Conservation (phyloP, 1,140 invertebrate genomes). For the Sogatella furcifera region DNA sequence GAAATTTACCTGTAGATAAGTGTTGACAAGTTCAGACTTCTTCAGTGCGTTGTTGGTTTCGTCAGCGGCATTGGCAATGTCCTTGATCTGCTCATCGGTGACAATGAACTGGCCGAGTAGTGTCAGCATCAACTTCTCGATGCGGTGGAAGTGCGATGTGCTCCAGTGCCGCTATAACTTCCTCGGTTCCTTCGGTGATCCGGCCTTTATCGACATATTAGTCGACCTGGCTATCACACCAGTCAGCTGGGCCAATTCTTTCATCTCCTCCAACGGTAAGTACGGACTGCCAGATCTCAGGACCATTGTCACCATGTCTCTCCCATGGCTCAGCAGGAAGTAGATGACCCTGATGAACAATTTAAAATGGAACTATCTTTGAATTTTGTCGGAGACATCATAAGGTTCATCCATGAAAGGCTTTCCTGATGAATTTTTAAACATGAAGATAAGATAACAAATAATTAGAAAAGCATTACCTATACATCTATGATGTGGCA, state of each 20-base stretch:
- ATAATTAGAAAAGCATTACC: too few species aligned
- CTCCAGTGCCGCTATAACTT: slow-evolving; percentile 26
- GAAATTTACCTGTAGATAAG: slow-evolving; percentile 16
- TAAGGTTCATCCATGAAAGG: too few species aligned
- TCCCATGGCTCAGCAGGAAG: slow-evolving; percentile 67
- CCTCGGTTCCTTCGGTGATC: slow-evolving; percentile 15
- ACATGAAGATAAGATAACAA: too few species aligned
- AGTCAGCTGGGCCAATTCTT: slow-evolving; percentile 62
- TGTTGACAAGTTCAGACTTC: slow-evolving; percentile 8
- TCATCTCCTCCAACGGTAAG: slow-evolving; percentile 44
- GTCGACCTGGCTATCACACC: slow-evolving; percentile 67
- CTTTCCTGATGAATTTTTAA: too few species aligned
- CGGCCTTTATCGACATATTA: slow-evolving; percentile 29
- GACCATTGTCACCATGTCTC: slow-evolving; percentile 66
- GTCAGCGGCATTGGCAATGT: slow-evolving; percentile 13
- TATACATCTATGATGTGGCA: too few species aligned
- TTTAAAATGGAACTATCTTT: too few species aligned
- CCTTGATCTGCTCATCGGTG: slow-evolving; percentile 18
- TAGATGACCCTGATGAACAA: slow-evolving; percentile 50
- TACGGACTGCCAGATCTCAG: slow-evolving; percentile 55
- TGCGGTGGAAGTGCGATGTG: slow-evolving; percentile 43
- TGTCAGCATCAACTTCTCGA: slow-evolving; percentile 57
- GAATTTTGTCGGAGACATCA: too few species aligned
- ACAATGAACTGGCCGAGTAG: slow-evolving; percentile 54
- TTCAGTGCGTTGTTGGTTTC: slow-evolving; percentile 7